These are phyloP conservation scores for Cygnus atratus DNA, from an alignment of 2,113 vertebrate genomes.

Conservation along the genomic window DNA sequence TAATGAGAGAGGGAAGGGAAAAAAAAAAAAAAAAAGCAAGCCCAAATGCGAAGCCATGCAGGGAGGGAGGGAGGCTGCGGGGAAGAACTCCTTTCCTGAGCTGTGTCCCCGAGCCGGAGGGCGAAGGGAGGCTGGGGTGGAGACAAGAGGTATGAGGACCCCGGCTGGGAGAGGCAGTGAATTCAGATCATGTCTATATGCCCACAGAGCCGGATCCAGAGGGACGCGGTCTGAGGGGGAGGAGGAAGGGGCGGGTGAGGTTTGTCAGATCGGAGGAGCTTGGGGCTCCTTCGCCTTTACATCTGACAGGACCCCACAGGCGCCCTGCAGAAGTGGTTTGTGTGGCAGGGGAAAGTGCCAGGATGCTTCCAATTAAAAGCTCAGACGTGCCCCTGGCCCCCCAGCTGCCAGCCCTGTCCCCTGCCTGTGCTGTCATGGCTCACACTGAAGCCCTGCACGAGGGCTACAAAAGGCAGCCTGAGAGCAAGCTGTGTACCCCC, in stretches of 20 bases:
- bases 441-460: not conserved
- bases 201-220: conserved; percentile 26
- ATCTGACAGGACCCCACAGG: conserved; percentile 52
- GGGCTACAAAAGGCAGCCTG: not conserved
- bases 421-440: not conserved
- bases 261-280: conserved; percentile 42
- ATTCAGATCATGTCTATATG: conserved; percentile 61
- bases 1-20: conserved; percentile 22
- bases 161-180: not conserved
- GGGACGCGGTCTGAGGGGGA: conserved; percentile 26
- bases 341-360: conserved; percentile 30
- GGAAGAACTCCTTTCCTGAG: conserved; percentile 30
- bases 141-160: conserved; percentile 18
- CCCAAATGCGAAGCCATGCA: conserved; percentile 34
- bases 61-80: conserved; percentile 32
- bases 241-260: conserved; percentile 50
- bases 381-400: not conserved
- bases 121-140: not conserved
- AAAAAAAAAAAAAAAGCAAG: not conserved
- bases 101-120: not conserved
- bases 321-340: conserved; percentile 5
- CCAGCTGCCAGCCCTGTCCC: not conserved
- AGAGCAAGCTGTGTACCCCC: not conserved
- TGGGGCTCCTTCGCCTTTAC: conserved; percentile 19
- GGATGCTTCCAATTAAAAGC: conserved; percentile 37